phyloP scores from a whole-genome alignment of 2,888 invertebrate species.

The Campopleginae sp. region DNA sequence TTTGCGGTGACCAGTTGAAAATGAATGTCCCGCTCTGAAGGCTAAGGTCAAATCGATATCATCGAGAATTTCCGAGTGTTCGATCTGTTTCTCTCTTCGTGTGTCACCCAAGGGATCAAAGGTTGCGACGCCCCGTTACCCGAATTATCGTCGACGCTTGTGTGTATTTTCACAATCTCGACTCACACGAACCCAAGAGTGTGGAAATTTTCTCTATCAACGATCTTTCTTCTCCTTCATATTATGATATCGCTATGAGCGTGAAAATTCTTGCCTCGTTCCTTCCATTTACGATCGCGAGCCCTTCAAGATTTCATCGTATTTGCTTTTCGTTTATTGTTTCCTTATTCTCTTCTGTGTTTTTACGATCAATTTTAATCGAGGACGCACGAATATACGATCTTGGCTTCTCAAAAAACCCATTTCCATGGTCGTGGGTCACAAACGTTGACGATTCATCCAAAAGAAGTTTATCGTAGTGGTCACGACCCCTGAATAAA shows the following conservation, averaged over 20 bases:
- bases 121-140: conserved; percentile 41
- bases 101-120: conserved; percentile 42
- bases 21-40: conserved; percentile 56
- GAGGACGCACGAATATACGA: conserved; percentile 4
- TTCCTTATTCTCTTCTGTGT: conserved; percentile 43
- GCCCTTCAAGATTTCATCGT: not conserved
- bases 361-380: not conserved
- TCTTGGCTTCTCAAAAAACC: conserved; percentile 71
- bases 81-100: conserved; percentile 18
- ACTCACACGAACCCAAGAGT: conserved; percentile 37
- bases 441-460: conserved; percentile 77
- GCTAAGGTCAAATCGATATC: conserved; percentile 65
- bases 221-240: conserved; percentile 40
- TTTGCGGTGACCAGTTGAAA: conserved; percentile 30
- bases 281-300: not conserved
- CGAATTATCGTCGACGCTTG: conserved; percentile 36
- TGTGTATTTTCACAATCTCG: not conserved
- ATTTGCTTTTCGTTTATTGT: conserved; percentile 22
- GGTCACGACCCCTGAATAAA: conserved; percentile 49
- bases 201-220: conserved; percentile 47
- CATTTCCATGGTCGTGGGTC: conserved; percentile 76
- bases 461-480: conserved; percentile 74
- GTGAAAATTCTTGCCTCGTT: not conserved
- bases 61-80: conserved; percentile 52
- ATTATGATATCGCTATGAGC: conserved; percentile 4